Evolutionary conservation across 2,113 vertebrate species (phyloP), one percentile per base, ranked within the genome.

Genomic region (Cnemophilus loriae): DNA sequence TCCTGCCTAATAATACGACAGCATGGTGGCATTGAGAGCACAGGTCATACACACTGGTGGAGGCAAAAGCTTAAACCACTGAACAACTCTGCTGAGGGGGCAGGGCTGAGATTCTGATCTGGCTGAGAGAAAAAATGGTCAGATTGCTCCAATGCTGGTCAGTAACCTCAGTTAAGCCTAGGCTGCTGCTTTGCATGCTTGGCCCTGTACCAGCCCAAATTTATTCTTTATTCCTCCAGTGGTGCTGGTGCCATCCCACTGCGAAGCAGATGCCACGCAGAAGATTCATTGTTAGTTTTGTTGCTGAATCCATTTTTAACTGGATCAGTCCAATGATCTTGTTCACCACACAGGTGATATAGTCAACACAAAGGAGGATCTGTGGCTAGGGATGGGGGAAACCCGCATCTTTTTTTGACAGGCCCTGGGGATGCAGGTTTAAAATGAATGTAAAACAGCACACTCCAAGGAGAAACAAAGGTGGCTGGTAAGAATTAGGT

Each of bases 161-260:
- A 35, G 49, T 11, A 17, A 37, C 5, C 67, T 61, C 59, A 24
- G 19, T 42, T 14, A 35, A 67, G 13, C 39, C 42, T 2, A 0
- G 15, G 22, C 27, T 89, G 41, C 49, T 86, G 23, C 46, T 37
- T 19, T 77, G 18, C 41, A 3, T 23, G n/a, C 55, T 73, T 27
- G 23, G 7, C 8, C 16, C 26, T 20, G 6, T 47, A 8, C 6
- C 13, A 80, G 16, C 9, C 20, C 10, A 0, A 10, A 3, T 69
- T 84, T 81, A 50, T 57, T 71, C 52, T 32, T 71, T 68, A 47
- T 53, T 84, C 23, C 33, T 61, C 9, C 64, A 61, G 0, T 6
- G n/a, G 15, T 20, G 11, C 22, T 81, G 42, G 17, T 84, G 52
- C 20, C 23, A 53, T 37, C 32, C 17, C 33, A 18, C 10, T 32